Evolutionary conservation across 92 coral and sea anemone species (phyloP).

Genomic region (Parazoanthus darwini): DNA sequence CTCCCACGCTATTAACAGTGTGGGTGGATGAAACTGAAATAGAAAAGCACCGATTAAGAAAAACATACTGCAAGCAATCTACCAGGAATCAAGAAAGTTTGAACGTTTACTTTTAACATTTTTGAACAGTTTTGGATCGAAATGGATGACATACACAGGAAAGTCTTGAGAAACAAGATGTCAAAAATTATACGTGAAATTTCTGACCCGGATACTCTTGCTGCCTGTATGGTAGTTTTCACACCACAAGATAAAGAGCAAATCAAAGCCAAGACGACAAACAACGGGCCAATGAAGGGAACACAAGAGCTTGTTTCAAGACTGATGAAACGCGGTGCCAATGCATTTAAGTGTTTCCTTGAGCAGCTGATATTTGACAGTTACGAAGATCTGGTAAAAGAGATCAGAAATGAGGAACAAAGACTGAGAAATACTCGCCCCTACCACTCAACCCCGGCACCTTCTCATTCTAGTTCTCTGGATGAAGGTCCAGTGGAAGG

Average conservation of each 20-base stretch:
- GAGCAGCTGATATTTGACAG: background rate
- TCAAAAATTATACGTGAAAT: background rate
- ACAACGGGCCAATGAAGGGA: background rate
- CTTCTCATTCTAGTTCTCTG: background rate
- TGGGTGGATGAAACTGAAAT: slow-evolving; percentile 16
- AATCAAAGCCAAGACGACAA: background rate
- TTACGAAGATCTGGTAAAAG: background rate
- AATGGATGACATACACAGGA: slow-evolving; percentile 20
- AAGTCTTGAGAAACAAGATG: slow-evolving; percentile 2
- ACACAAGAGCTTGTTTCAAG: slow-evolving; percentile 6
- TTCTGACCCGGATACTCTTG: slow-evolving; percentile 4
- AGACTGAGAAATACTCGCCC: background rate
- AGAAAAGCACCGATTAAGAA: background rate
- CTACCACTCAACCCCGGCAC: slow-evolving; percentile 8
- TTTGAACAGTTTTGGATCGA: background rate
- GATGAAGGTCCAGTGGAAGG: background rate
- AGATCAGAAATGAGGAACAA: background rate
- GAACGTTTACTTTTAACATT: background rate
- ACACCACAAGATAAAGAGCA: background rate
- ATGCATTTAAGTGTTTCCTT: background rate
- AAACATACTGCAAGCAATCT: background rate
- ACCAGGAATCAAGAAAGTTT: background rate
- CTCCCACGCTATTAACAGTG: slow-evolving; percentile 7
- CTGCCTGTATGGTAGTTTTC: background rate
- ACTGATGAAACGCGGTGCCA: slow-evolving; percentile 26